Evolutionary conservation across 2,113 vertebrate genomes (phyloP).

Genomic region (Camelus bactrianus): DNA sequence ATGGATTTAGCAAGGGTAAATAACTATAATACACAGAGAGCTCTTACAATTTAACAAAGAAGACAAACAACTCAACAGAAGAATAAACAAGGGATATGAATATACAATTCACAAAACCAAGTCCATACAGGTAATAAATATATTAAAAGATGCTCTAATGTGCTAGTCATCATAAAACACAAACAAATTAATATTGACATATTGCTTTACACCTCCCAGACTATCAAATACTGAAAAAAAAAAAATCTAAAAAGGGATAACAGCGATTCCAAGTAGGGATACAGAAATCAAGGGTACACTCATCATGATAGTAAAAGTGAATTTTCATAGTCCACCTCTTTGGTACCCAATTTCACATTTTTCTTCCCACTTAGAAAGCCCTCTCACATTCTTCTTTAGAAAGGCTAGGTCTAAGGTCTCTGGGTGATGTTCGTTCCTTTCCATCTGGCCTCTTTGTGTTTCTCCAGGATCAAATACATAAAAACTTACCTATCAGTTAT

Average conservation of each 20-base stretch:
- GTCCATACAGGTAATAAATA: neutral
- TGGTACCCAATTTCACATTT: neutral
- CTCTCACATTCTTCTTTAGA: neutral
- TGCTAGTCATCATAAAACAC: neutral
- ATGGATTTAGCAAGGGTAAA: neutral
- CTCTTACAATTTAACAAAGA: neutral
- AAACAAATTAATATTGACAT: neutral
- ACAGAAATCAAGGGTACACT: neutral
- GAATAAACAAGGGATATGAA: neutral
- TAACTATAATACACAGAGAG: neutral
- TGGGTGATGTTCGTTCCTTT: neutral
- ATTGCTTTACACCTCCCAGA: neutral
- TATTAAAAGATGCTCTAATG: neutral
- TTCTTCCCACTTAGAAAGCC: neutral
- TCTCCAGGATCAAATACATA: neutral
- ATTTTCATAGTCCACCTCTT: neutral
- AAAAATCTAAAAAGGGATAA: neutral
- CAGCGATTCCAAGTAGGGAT: neutral
- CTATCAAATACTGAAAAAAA: neutral
- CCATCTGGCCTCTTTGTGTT: neutral
- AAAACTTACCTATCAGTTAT: neutral
- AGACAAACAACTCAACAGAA: neutral
- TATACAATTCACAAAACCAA: neutral
- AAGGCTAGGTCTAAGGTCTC: neutral
- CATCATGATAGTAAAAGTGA: neutral